Base-by-base conservation (phyloP, 2,797 vertebrate species). In the Astyanax mexicanus region DNA sequence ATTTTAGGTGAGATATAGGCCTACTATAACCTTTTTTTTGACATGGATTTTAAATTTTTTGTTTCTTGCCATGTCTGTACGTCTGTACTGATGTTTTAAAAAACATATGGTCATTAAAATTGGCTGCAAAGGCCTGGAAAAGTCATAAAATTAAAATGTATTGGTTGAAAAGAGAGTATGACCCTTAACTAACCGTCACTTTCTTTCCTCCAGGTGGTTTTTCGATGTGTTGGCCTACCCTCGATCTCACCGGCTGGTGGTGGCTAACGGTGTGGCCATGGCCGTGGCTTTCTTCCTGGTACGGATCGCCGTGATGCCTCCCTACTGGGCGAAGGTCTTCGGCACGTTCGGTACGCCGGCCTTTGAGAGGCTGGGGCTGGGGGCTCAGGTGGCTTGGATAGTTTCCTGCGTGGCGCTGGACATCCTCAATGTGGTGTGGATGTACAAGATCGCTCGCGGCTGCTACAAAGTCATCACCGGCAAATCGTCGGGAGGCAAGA, bases 311-410 rank as follows among this genome's bases (percentile, higher is more conserved):
- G 92, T 95, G 80, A 93, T 93, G 89, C 92, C 92, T 0, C 91
- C 93, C 9, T 96, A 95, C 89, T 95, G 95, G 89, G 79, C 35
- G 4, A 93, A 93, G 17, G 92, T 95, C 0, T 92, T 93, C 25
- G 86, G 87, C 84, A 95, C 93, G 0, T 92, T 95, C 2, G 94
- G 95, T 52, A 95, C 94, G 0, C 79, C 80, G 0, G 91, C 89
- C 0, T 95, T 93, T 4, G 89, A 92, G 27, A 87, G 91, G 25
- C 87, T 96, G 42, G 94, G 94, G 4, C 45, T 89, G 45, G 92
- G 88, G 0, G 91, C 92, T 11, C 94, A 96, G 89, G 90, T 94
- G 84, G 94, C 94, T 42, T 96, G 94, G 94, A 94, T 95, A 79
- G 79, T 89, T 5, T 94, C 95, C 79, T 95, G 94, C 69, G 79